These are phyloP conservation scores for Philypnodon macrostomus DNA, from an alignment of 2,797 vertebrate species.

Conservation along the genomic window DNA sequence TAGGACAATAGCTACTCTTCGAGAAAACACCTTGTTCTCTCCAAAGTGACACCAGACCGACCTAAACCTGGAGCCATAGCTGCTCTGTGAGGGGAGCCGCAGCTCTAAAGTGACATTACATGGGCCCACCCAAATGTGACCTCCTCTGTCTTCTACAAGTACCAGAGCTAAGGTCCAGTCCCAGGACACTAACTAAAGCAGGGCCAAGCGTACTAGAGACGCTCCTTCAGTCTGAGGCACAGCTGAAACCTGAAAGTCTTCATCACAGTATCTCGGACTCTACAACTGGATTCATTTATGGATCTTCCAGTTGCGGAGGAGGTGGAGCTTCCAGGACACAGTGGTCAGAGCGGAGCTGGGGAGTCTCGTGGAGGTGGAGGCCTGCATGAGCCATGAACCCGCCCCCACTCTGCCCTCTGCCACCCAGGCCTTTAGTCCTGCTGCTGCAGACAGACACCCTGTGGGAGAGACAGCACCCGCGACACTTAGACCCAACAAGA, in stretches of 20 bases:
- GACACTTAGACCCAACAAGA: not conserved
- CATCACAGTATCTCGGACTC: slow-evolving; percentile 12
- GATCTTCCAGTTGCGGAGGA: slow-evolving; percentile 82
- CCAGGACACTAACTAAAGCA: slow-evolving; percentile 13
- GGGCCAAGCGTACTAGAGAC: not conserved
- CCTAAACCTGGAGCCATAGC: slow-evolving; percentile 23
- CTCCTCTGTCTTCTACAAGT: slow-evolving; percentile 17
- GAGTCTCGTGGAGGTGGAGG: slow-evolving; percentile 28
- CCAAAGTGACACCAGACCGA: slow-evolving; percentile 14
- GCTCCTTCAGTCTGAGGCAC: not conserved
- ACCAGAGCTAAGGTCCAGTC: slow-evolving; percentile 8
- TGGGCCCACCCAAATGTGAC: slow-evolving; percentile 16
- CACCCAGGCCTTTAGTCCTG: slow-evolving; percentile 58
- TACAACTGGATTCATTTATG: slow-evolving; percentile 67
- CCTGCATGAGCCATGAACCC: slow-evolving; percentile 49
- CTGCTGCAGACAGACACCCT: slow-evolving; percentile 64
- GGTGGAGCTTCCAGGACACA: slow-evolving; percentile 60
- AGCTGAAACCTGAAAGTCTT: slow-evolving; percentile 27
- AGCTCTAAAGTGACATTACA: slow-evolving; percentile 15
- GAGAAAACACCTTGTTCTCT: slow-evolving; percentile 36
- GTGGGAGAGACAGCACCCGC: slow-evolving; percentile 18
- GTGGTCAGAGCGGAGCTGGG: slow-evolving; percentile 40
- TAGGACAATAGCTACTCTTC: slow-evolving; percentile 10
- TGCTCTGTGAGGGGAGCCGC: slow-evolving; percentile 5
- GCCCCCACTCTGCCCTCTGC: slow-evolving; percentile 54